Evolutionary conservation across 2,888 invertebrate genomes (phyloP).

Genomic region (Dysmachus trigonus): DNA sequence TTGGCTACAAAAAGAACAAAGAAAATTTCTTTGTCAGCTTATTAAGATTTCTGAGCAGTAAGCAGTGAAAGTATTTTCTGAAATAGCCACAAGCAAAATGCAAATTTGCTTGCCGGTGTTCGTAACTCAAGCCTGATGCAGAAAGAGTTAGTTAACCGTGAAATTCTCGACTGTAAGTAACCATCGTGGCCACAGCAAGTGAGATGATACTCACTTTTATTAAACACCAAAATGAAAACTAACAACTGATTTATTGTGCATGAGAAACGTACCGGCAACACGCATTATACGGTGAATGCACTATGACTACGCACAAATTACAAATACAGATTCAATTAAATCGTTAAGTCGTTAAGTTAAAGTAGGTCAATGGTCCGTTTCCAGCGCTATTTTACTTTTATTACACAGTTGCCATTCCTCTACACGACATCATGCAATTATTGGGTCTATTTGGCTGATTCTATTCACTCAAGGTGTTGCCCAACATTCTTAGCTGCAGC

Average conservation of each 20-base stretch:
- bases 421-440: neutral
- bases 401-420: neutral
- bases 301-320: neutral
- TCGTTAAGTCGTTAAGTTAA: neutral
- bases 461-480: neutral
- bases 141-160: neutral
- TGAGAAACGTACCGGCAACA: neutral
- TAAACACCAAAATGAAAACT: neutral
- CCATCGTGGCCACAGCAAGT: neutral
- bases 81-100: neutral
- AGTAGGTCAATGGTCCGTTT: neutral
- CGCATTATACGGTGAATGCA: neutral
- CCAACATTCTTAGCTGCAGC: neutral
- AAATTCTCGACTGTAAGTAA: neutral
- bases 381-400: neutral
- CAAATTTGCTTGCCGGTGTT: neutral
- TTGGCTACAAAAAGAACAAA: neutral
- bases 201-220: neutral
- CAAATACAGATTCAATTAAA: neutral
- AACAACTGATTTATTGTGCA: neutral
- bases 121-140: neutral
- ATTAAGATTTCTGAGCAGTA: neutral
- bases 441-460: neutral
- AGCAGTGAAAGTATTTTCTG: neutral
- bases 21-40: neutral